Evolutionary conservation across 1,140 invertebrate species (phyloP), one percentile per base, ranked within the genome.

Genomic region (Drosophila cardini): DNA sequence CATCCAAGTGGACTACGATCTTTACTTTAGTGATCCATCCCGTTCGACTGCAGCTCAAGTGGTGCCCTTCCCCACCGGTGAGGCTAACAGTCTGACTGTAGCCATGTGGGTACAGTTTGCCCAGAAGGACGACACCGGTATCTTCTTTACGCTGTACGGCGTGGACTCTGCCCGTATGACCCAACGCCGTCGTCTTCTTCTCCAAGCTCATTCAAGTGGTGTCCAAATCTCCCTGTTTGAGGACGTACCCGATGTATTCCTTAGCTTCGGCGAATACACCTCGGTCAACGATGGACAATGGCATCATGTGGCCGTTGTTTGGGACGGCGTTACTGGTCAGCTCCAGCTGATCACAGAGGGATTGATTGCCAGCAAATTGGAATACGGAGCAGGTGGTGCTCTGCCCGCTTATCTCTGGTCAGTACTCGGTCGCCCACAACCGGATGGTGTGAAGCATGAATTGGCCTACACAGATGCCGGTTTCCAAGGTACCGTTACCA

Each of bases 81-180:
- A 94, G 13, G 94, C 95, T 40, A 94, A 95, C 71, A 97, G 96
- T 91, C 93, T 99, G 8, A 98, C 98, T 0, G 93, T 99, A 21
- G 97, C 96, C 6, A 95, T 99, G 94, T 99, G 98, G 98, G 97
- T 99, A 0, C 97, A 98, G 92, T 99, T 98, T 78, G 96, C 97
- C 3, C 95, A 96, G 83, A 95, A 95, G 92, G 97, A 98, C 87
- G 97, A 97, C 90, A 95, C 95, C 64, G 98, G 98, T 77, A 97
- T 97, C 63, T 98, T 99, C 94, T 97, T 99, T 78, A 98, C 97
- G 0, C 93, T 99, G 0, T 99, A 98, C 90, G 95, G 95, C 61
- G 97, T 98, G 10, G 94, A 95, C 93, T 97, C 94, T 84, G 93
- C 96, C 7, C 96, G 98, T 84, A 94, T 97, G 40, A 95, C 97